Conservation (phyloP, 2,113 vertebrate species). For the Paratilapia polleni region DNA sequence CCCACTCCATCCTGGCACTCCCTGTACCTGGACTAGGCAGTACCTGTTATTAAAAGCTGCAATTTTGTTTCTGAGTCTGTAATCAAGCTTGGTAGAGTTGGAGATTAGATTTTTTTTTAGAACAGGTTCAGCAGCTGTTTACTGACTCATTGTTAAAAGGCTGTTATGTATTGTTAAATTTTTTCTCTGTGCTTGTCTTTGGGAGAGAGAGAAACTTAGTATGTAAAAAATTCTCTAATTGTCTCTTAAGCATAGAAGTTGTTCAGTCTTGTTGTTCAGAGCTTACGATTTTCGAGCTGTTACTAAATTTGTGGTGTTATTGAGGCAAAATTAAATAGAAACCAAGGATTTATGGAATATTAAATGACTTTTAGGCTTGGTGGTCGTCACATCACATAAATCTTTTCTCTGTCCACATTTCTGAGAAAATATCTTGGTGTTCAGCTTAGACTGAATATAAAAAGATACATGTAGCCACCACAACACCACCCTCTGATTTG, state of each 20-base stretch:
- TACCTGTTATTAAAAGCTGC: not conserved
- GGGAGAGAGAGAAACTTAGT: not conserved
- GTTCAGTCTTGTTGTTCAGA: not conserved
- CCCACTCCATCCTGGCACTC: not conserved
- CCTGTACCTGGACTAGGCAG: not conserved
- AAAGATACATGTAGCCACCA: not conserved
- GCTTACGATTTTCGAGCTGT: not conserved
- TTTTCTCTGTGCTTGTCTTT: not conserved
- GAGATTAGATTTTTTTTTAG: not conserved
- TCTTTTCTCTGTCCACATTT: accelerated
- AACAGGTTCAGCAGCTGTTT: not conserved
- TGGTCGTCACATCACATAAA: not conserved
- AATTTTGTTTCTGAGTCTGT: not conserved
- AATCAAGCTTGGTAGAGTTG: not conserved
- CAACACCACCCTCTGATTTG: no score
- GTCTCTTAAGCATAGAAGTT: not conserved
- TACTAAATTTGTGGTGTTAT: not conserved
- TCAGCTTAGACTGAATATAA: not conserved
- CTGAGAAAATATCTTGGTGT: not conserved
- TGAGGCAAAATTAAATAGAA: no score
- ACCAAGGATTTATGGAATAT: not conserved
- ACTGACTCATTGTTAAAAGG: not conserved
- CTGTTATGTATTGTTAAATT: not conserved
- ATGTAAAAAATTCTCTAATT: not conserved
- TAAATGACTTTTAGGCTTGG: not conserved